Evolutionary conservation across 2,113 vertebrate species (phyloP), one percentile per base, ranked within the genome.

Genomic region (Ameiurus melas): DNA sequence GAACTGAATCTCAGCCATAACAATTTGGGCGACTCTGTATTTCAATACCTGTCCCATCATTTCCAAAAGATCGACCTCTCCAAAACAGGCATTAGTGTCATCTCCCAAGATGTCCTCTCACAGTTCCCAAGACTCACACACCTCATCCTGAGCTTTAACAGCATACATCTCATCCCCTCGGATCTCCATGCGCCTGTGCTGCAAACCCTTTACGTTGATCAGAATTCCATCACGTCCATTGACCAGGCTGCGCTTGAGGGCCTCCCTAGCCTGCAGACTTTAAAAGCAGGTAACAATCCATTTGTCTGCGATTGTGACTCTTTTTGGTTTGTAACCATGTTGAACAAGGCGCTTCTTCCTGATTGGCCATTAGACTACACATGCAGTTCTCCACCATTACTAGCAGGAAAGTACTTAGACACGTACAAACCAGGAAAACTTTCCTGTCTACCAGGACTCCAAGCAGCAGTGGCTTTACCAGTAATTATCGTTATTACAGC

Each of bases 261-360:
- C 10, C 22, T 94, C 43, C 86, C 89, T 10, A 78, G 43, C 5
- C 88, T 94, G 33, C 86, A 70, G 83, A 85, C 71, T 64, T 81
- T 94, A 10, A 93, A 92, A 87, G 93, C 89, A 25, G 92, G 92
- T 39, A 87, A 83, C 86, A 94, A 94, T 2, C 94, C 94, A 9
- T 94, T 94, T 30, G 89, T 89, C 86, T 95, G 94, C 53, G 91
- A 88, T 0, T 94, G 94, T 83, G 92, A 95, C 85, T 91, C 91
- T 4, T 87, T 92, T 88, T 95, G 94, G 94, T 94, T 95, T 64
- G 36, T 92, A 17, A 91, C 79, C 13, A 77, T 5, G 9, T 62
- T 93, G 9, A 93, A 94, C 88, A 95, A 94, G 66, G 91, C 92
- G 19, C 55, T 93, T 77, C 90, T 94, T 9, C 55, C n/a, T 53